Conservation (phyloP, 2,113 vertebrate species). For the Semnopithecus entellus region DNA sequence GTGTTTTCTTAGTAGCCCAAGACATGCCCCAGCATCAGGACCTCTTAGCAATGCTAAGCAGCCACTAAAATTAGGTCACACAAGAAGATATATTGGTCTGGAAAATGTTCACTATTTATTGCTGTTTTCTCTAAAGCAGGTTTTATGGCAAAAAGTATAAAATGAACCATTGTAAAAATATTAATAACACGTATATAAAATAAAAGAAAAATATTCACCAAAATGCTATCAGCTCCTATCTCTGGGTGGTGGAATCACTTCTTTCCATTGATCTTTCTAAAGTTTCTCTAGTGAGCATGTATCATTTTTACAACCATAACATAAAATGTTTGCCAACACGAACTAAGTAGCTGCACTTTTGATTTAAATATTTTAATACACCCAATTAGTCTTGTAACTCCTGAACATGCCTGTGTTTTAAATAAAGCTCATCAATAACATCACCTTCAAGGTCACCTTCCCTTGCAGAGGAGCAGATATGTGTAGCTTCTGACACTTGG, state of each 20-base stretch:
- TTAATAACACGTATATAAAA: neutral
- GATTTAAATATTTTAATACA: neutral
- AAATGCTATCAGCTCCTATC: neutral
- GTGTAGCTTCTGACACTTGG: neutral
- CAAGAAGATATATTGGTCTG: neutral
- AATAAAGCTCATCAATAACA: neutral
- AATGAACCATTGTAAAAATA: neutral
- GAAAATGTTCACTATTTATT: neutral
- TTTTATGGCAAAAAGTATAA: neutral
- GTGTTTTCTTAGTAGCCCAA: neutral
- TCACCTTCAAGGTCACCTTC: neutral
- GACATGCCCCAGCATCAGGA: neutral
- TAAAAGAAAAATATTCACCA: neutral
- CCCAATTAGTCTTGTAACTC: neutral
- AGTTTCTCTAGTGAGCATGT: neutral
- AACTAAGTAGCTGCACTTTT: neutral
- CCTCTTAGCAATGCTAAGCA: rapidly evolving
- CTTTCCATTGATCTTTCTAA: neutral
- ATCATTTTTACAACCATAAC: neutral
- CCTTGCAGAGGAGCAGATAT: neutral
- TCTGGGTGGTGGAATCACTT: neutral
- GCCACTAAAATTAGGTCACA: neutral
- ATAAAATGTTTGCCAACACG: neutral
- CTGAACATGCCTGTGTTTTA: neutral
- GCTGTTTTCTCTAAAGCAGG: neutral